Conservation (phyloP, 2,113 vertebrate species). For the Misgurnus anguillicaudatus region DNA sequence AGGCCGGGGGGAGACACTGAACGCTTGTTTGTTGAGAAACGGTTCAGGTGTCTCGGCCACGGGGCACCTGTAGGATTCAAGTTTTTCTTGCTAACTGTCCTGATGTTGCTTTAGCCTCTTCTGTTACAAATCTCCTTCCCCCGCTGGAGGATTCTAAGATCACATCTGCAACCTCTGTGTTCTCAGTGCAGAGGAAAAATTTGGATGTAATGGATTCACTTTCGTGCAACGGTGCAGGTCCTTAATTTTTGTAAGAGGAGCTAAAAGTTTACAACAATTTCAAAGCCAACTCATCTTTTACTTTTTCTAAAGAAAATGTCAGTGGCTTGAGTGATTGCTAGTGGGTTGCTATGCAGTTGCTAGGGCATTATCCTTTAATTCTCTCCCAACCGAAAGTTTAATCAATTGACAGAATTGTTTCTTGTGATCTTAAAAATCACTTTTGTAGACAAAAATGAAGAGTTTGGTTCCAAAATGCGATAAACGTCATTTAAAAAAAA, state of each 20-base stretch:
- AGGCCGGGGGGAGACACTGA: not conserved
- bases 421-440: too few species aligned
- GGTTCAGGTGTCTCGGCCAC: slow-evolving; percentile 19
- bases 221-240: not conserved
- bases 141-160: not conserved
- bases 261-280: not conserved
- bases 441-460: too few species aligned
- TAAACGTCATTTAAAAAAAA: too few species aligned
- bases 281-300: not conserved
- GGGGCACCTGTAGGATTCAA: slow-evolving; percentile 17
- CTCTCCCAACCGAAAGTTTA: too few species aligned
- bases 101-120: slow-evolving; percentile 27
- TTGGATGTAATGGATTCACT: not conserved
- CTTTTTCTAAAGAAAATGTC: not conserved
- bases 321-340: not conserved
- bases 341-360: not conserved
- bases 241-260: not conserved
- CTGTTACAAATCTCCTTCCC: slow-evolving; percentile 47
- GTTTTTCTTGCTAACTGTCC: not conserved
- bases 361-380: not conserved
- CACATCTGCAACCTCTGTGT: not conserved
- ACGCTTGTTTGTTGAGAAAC: not conserved
- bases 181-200: too few species aligned
- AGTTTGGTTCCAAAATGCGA: too few species aligned
- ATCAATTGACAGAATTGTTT: too few species aligned